Base-by-base conservation (phyloP, 2,888 invertebrate species). In the Xylophagus ater region DNA sequence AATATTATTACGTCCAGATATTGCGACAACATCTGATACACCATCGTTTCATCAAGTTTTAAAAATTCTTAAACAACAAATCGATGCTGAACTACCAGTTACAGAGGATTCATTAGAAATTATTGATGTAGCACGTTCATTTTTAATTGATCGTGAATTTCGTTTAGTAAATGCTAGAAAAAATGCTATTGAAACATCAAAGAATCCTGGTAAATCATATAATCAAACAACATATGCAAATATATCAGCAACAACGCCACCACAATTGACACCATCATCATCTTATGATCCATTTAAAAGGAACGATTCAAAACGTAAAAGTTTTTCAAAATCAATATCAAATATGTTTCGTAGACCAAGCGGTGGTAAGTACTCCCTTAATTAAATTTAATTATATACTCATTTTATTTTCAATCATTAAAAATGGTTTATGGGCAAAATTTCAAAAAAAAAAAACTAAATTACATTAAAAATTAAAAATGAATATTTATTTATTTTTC, bases 21-120 rank as follows among this genome's bases (percentile, higher is more conserved):
- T 80, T 51, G 81, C 86, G 49, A 76, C 90, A 56, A 89, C 90
- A 59, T 90, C 92, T 2, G 85, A 85, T 56, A 84, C 93, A 57
- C 85, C 87, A 58, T 90, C 89, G 4, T 71, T 94, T 47, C 83
- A 84, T 62, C 92, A 92, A 76, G 92, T 86, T 46, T 66, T 88
- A 50, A 78, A 80, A 42, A 76, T 79, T 32, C 67, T 93, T 32
- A 87, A 88, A 53, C 85, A 88, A 49, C 84, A 85, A 62, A 77
- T 93, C 34, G 94, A 96, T 59, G 80, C 81, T 44, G 72, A 80
- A 55, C 71, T 86, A 47, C 71, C 65, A 7, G 59, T 62, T 4
- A 60, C 58, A 1, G 65, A 65, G 46, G 64, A 81, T 54, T 65
- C 67, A 1, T 58, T 70, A 18, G 74, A 76, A 49, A 65, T 85